Base-by-base conservation (phyloP, 2,888 invertebrate genomes). In the Bursaphelenchus okinawaensis region DNA sequence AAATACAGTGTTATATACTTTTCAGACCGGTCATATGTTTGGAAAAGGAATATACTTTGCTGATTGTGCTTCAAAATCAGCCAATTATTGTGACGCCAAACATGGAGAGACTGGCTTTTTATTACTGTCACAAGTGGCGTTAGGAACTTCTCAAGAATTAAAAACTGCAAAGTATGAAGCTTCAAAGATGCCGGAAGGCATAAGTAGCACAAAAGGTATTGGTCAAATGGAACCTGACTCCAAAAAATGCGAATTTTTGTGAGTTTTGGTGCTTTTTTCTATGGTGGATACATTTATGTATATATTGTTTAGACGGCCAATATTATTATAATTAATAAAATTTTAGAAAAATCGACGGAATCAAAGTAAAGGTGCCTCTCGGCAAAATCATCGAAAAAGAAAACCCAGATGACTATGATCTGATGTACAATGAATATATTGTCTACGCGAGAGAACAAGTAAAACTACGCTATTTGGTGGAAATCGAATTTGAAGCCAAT, bases 1-100 rank as follows among this genome's bases (percentile, higher is more conserved):
- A n/a, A n/a, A n/a, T n/a, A n/a, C n/a, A n/a, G n/a, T n/a, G n/a
- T n/a, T n/a, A n/a, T n/a, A n/a, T 40, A 16, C n/a, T n/a, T 51
- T 68, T 54, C 65, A 85, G 84, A 84, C 85, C 68, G 86, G 86
- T 28, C 87, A 87, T 83, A 96, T 98, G 96, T 98, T 98, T 84
- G 96, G 96, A 68, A 98, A 96, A 86, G 98, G 95, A 59, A 80
- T 86, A 64, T 56, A 56, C 56, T 56, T 56, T 24, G 95, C 95
- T 12, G 96, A 98, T 84, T 95, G 95, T 93, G 94, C 95, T 0
- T 91, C 93, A 7, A 98, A 98, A 61, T 77, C 76, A 8, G 76
- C 75, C 24, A 74, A 75, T 64, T 79, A 80, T 64, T 79, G 79
- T 52, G 59, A 72, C n/a, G 74, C 72, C 28, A 23, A 57, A 1